Evolutionary conservation across 2,888 invertebrate genomes (phyloP).

Genomic region (Tinea trinotella): DNA sequence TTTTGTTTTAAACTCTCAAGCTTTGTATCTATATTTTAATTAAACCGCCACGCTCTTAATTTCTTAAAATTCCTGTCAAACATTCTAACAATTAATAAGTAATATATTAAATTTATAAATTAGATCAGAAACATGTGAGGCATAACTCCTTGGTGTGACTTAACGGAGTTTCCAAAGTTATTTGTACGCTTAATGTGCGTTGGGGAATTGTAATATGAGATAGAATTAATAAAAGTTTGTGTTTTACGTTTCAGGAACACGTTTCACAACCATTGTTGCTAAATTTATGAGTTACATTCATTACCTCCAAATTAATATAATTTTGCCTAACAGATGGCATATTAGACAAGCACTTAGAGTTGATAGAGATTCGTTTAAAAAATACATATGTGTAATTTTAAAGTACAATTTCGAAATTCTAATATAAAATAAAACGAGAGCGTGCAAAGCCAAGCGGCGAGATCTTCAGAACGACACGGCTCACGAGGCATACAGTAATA

Average conservation of each 20-base stretch:
- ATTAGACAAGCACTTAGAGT: too few species aligned
- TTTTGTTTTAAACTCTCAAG: neutral
- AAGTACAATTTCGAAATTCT: neutral
- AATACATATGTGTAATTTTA: neutral
- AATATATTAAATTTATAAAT: slow-evolving; percentile 7
- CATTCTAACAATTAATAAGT: neutral
- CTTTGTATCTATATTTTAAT: neutral
- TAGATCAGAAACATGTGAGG: neutral
- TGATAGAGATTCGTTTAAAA: too few species aligned
- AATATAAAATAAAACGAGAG: slow-evolving; percentile 1
- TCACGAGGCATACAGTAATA: slow-evolving; percentile 11
- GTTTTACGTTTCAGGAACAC: neutral
- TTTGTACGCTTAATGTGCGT: slow-evolving; percentile 8
- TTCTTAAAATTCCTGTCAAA: neutral
- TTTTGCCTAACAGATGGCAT: neutral
- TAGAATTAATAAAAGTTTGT: slow-evolving; percentile 13
- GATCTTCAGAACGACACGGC: slow-evolving; percentile 1
- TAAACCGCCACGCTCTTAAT: neutral
- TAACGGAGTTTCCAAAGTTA: slow-evolving; percentile 8
- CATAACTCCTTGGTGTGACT: neutral
- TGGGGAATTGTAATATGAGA: slow-evolving; percentile 7
- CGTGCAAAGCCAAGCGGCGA: neutral
- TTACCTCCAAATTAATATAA: neutral
- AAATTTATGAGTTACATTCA: neutral
- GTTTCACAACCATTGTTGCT: neutral